Base-by-base conservation (phyloP, 2,797 vertebrate species). In the Chloroceryle amazona region DNA sequence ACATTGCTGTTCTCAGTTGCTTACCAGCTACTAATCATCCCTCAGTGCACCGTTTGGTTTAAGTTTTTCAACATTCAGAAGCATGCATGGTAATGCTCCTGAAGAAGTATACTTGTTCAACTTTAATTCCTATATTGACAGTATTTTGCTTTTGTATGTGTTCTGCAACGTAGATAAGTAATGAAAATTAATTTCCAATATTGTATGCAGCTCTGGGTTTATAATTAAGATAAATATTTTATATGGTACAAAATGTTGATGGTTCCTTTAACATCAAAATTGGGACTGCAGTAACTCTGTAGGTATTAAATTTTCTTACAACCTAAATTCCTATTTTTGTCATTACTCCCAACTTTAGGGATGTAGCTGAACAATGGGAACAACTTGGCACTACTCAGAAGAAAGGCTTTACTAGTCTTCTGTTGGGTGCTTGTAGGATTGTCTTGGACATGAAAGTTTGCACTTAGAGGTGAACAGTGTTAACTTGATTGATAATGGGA, bases 1-100 rank as follows among this genome's bases (percentile, higher is more conserved):
- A 97, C 93, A 90, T 98, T 95, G 97, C 94, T 96, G 20, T 96
- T 97, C 96, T 97, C 92, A 94, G 95, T 98, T 97, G 90, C 95
- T 95, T 96, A 79, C 94, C 82, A 96, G 86, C 94, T 97, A 49
- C 87, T 96, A 79, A 95, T 96, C 96, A 97, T 93, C 92, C 83
- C 81, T 96, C 91, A 67, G 73, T 94, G 91, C 95, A 95, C 87
- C 81, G 86, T 91, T 94, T 60, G 97, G 92, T 23, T 96, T 79
- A 49, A 67, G 95, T 94, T 96, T 97, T 97, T 92, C 97, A 89
- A 91, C 61, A 93, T 96, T 98, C 95, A 96, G 81, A 97, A 97
- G 78, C 93, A 96, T 93, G 95, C 81, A 81, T 94, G 51, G 28
- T 96, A 71, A 78, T 74, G 86, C 89, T 96, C 81, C 93, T 67